These are phyloP conservation scores for Anolis apletophallus DNA, from an alignment of 2,797 vertebrate genomes.

Conservation along the genomic window DNA sequence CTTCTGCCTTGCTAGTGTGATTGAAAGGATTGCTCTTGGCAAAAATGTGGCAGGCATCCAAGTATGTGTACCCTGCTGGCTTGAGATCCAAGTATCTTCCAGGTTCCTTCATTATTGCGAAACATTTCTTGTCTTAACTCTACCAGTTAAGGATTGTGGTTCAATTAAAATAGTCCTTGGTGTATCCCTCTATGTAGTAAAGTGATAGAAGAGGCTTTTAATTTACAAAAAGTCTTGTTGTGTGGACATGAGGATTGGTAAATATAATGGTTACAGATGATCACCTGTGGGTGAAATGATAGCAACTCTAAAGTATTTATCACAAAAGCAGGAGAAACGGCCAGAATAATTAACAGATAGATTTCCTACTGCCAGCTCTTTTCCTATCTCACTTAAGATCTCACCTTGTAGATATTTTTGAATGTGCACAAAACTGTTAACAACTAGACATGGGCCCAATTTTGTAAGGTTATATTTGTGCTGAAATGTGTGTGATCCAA, in stretches of 20 bases:
- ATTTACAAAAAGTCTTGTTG: not conserved
- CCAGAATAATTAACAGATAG: not conserved
- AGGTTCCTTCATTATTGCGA: not conserved
- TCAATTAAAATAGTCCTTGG: not conserved
- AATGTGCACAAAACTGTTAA: not conserved
- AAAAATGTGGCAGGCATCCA: not conserved
- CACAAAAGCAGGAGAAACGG: not conserved
- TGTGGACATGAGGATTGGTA: not conserved
- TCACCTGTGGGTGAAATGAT: not conserved
- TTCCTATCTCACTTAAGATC: not conserved
- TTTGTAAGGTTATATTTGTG: not conserved
- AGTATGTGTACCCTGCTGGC: constrained; percentile 1
- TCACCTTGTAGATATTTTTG: not conserved
- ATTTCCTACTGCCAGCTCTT: not conserved
- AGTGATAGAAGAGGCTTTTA: not conserved
- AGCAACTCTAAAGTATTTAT: constrained; percentile 2
- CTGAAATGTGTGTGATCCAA: not conserved
- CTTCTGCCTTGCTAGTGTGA: not conserved
- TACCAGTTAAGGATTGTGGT: not conserved
- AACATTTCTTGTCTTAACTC: not conserved
- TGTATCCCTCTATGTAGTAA: not conserved
- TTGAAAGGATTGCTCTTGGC: not conserved
- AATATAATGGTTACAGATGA: not conserved
- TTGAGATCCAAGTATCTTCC: constrained; percentile 18
- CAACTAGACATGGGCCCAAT: not conserved